Base-by-base conservation (phyloP, 2,888 invertebrate species). In the Hoplodrina blanda region DNA sequence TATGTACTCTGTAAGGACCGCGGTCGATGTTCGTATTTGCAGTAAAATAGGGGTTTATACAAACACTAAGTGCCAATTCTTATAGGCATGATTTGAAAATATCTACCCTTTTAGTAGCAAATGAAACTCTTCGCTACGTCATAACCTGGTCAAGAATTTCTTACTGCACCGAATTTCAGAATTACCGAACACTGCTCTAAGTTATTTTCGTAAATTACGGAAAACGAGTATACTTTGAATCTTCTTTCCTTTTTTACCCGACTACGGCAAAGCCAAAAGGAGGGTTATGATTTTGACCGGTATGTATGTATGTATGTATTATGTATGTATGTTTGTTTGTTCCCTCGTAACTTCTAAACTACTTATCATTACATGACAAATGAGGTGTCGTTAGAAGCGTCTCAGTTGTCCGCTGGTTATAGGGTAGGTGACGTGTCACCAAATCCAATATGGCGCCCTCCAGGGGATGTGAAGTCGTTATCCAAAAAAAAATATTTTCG, bases 21-120 rank as follows among this genome's bases (percentile, higher is more conserved):
- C 41, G 37, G 15, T 15, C 62, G 11, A 63, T 59, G 55, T 74
- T 71, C 62, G 59, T 61, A 76, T 79, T 81, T 75, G 73, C 80
- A 81, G 77, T 81, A 65, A 81, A 83, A 79, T 73, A 41, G 50
- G 50, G 68, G 44, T 76, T 78, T 81, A 81, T 83, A 68, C 59
- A 59, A 73, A 76, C 60, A 61, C 49, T 13, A 71, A 74, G 50
- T 61, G 52, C 25, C 66, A 53, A 71, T 61, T 81, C 17, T 37
- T 46, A 54, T 57, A 13, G 49, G 46, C 19, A 44, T 17, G 55
- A 50, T 66, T 76, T 63, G 1, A 30, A 52, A 79, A 76, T 63
- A 60, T 65, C 46, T 56, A 46, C 4, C 37, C 30, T 33, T 55
- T 20, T 65, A 49, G 56, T 33, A 37, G 44, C 44, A 11, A 44